These are phyloP conservation scores for Athetis lepigone DNA, from an alignment of 2,888 invertebrate species.

Conservation along the genomic window DNA sequence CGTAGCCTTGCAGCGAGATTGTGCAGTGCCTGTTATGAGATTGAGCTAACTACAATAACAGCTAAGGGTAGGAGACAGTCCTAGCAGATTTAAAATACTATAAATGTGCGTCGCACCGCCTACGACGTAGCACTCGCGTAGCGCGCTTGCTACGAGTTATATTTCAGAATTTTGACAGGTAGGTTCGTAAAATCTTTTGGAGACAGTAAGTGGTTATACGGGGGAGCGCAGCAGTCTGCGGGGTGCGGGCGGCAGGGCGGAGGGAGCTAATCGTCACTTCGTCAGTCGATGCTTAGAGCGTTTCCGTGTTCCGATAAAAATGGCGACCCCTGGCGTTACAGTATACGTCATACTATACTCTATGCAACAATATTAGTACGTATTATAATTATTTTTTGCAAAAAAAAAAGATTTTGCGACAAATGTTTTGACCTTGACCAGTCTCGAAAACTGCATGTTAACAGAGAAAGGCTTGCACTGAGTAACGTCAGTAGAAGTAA, in stretches of 20 bases:
- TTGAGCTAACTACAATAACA: too few relatives aligned
- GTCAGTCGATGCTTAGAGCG: slow-evolving; percentile 61
- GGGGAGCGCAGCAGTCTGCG: not conserved
- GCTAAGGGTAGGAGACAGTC: too few relatives aligned
- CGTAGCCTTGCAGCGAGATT: too few relatives aligned
- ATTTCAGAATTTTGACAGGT: not conserved
- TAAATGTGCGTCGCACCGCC: too few relatives aligned
- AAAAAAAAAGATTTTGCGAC: too few relatives aligned
- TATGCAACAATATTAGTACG: too few relatives aligned
- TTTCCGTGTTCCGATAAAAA: slow-evolving; percentile 66
- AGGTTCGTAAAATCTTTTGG: not conserved
- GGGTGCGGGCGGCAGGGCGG: not conserved
- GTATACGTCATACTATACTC: too few relatives aligned
- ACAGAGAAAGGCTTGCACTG: not conserved
- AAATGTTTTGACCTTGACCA: too few relatives aligned
- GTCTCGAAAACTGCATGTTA: not conserved
- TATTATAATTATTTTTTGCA: too few relatives aligned
- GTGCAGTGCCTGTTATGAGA: too few relatives aligned
- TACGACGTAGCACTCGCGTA: not conserved
- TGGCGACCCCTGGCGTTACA: slow-evolving; percentile 46
- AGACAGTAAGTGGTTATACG: not conserved
- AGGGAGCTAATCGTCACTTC: slow-evolving; percentile 32
- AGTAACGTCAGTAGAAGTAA: too few relatives aligned
- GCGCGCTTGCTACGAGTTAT: not conserved
- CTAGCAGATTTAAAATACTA: not conserved